Evolutionary conservation across 1,140 invertebrate species (phyloP).

Genomic region (Charaxes varanes): DNA sequence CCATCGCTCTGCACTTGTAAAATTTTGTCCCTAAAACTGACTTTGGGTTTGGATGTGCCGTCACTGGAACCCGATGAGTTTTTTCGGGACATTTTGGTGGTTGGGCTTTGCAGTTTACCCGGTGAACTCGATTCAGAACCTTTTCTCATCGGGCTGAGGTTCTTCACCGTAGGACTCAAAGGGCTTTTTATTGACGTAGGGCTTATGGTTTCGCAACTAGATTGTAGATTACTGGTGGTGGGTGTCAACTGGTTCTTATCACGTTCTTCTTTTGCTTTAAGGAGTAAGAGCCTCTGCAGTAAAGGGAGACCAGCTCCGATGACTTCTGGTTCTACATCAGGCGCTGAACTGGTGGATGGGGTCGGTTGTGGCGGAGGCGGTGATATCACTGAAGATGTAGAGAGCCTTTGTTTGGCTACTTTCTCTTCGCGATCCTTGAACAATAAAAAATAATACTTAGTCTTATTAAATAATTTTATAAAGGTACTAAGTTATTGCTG

Average conservation of each 20-base stretch:
- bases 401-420: constrained; percentile 65
- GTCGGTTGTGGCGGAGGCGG: constrained; percentile 54
- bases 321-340: constrained; percentile 73
- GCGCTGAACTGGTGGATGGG: constrained; percentile 58
- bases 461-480: no score
- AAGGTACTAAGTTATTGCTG: no score
- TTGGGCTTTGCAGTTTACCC: constrained; percentile 66
- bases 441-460: no score
- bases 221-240: constrained; percentile 58
- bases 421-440: constrained; percentile 76
- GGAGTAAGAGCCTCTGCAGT: constrained; percentile 83
- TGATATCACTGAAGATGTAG: constrained; percentile 61
- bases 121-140: constrained; percentile 66
- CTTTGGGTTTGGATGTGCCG: constrained; percentile 61
- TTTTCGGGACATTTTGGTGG: constrained; percentile 64
- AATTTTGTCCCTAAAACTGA: constrained; percentile 72
- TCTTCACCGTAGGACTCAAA: constrained; percentile 68
- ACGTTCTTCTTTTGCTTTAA: constrained; percentile 87
- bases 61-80: constrained; percentile 71
- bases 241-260: constrained; percentile 71
- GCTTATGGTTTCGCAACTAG: constrained; percentile 69
- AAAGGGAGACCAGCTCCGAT: constrained; percentile 84
- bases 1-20: constrained; percentile 70
- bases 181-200: constrained; percentile 70
- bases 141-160: constrained; percentile 64